Conservation (phyloP, 2,113 vertebrate genomes). For the Odontophorus gujanensis region DNA sequence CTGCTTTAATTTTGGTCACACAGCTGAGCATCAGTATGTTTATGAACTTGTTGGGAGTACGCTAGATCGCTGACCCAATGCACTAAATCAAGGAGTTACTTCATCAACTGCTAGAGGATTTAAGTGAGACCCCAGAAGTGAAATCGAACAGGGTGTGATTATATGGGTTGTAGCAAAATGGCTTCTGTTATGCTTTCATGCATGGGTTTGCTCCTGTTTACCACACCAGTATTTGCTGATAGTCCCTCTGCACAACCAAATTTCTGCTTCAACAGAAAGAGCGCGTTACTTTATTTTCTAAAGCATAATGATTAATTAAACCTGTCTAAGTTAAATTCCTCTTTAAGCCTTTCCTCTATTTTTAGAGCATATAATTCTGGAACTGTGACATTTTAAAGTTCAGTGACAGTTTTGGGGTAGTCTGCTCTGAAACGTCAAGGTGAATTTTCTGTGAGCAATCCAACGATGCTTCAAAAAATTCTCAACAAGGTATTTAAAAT, state of each 20-base stretch:
- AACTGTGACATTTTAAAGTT: conserved; percentile 52
- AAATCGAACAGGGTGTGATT: neutral
- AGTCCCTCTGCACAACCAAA: neutral
- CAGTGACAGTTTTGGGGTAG: conserved; percentile 48
- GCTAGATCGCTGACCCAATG: neutral
- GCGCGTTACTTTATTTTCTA: neutral
- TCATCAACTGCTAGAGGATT: neutral
- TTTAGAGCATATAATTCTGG: conserved; percentile 62
- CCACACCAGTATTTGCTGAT: neutral
- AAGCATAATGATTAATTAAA: conserved; percentile 63
- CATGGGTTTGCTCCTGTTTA: neutral
- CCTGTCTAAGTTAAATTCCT: conserved; percentile 53
- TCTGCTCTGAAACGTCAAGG: conserved; percentile 3
- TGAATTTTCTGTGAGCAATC: conserved; percentile 42
- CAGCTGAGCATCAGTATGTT: neutral
- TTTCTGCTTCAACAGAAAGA: neutral
- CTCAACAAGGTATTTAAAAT: neutral
- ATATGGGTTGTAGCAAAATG: neutral
- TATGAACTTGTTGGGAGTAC: neutral
- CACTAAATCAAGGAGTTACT: fast-evolving
- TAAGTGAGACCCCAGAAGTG: neutral
- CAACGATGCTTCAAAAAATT: neutral
- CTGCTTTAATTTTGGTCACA: neutral
- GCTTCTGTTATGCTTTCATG: neutral
- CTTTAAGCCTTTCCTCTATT: conserved; percentile 57